Percentiles rank a stretch among this genome's conserved stretches.
Conservation (phyloP, 2,797 vertebrate species). For the Pipistrellus kuhlii region DNA sequence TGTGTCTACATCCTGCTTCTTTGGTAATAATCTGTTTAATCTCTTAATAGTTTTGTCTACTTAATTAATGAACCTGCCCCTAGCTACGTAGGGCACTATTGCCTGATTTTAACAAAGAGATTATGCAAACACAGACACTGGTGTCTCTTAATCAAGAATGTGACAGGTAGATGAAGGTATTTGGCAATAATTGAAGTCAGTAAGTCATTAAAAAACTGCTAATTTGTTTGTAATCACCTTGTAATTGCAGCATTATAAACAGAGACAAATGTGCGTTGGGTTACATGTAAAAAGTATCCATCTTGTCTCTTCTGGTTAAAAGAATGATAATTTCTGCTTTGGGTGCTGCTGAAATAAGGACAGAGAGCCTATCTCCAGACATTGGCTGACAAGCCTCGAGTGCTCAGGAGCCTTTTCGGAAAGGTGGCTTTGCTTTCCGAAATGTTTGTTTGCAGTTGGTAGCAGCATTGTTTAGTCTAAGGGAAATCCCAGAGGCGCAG, state of each 20-base stretch:
- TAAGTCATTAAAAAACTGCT: slow-evolving; percentile 72
- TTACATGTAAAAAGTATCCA: slow-evolving; percentile 47
- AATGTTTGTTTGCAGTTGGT: slow-evolving; percentile 63
- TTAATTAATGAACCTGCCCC: slow-evolving; percentile 74
- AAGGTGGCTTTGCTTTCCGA: slow-evolving; percentile 42
- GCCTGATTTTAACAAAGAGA: slow-evolving; percentile 76
- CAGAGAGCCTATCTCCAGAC: neutral
- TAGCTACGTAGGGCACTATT: slow-evolving; percentile 68
- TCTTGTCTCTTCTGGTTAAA: slow-evolving; percentile 43
- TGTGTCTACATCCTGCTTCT: slow-evolving; percentile 74
- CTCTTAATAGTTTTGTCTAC: slow-evolving; percentile 77
- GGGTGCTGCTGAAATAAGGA: slow-evolving; percentile 12
- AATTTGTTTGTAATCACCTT: slow-evolving; percentile 74
- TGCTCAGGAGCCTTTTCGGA: neutral
- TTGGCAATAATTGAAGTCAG: slow-evolving; percentile 78
- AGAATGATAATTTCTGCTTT: slow-evolving; percentile 41
- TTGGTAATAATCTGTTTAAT: slow-evolving; percentile 80
- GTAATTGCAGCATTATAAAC: slow-evolving; percentile 69
- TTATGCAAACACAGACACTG: slow-evolving; percentile 75
- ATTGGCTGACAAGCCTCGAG: slow-evolving; percentile 26
- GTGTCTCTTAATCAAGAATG: slow-evolving; percentile 80
- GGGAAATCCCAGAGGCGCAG: slow-evolving; percentile 79
- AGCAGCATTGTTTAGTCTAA: slow-evolving; percentile 77
- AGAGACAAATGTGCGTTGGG: slow-evolving; percentile 61
- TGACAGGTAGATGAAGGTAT: slow-evolving; percentile 72